Percentiles rank a stretch among this genome's conserved stretches.
These are phyloP conservation scores for Corvus moneduloides DNA, from an alignment of 2,113 vertebrate species.

Conservation along the genomic window DNA sequence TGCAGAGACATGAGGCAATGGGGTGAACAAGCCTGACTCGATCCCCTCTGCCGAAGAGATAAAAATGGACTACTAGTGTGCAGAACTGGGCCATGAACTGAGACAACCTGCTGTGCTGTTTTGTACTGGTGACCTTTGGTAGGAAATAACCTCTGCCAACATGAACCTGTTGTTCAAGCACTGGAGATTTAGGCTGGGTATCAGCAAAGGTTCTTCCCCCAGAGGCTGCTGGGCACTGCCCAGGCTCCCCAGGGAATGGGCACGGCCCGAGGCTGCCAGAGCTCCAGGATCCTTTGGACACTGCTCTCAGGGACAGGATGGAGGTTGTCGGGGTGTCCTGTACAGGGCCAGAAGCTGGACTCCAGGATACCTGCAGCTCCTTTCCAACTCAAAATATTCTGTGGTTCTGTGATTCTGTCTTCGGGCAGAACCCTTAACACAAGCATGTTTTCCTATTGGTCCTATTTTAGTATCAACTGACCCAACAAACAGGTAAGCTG, in stretches of 20 bases:
- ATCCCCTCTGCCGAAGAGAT: not conserved
- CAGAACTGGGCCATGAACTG: not conserved
- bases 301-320: fast-evolving
- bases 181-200: not conserved
- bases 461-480: not conserved
- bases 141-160: not conserved
- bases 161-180: not conserved
- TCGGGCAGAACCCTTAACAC: not conserved
- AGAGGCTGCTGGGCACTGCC: not conserved
- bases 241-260: not conserved
- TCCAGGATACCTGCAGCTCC: not conserved
- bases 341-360: not conserved
- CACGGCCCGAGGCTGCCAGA: fast-evolving
- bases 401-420: not conserved
- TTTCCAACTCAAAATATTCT: not conserved
- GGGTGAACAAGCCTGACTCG: not conserved
- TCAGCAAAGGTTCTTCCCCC: not conserved
- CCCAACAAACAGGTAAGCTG: not conserved
- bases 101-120: not conserved
- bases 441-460: fast-evolving
- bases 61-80: not conserved
- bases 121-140: not conserved
- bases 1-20: not conserved
- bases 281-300: not conserved
- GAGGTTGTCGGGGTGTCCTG: not conserved